Evolutionary conservation across 35 echinoderm and acorn worm genomes (phyloP), one percentile per base, ranked within the genome.

Genomic region (Apostichopus parvimensis): DNA sequence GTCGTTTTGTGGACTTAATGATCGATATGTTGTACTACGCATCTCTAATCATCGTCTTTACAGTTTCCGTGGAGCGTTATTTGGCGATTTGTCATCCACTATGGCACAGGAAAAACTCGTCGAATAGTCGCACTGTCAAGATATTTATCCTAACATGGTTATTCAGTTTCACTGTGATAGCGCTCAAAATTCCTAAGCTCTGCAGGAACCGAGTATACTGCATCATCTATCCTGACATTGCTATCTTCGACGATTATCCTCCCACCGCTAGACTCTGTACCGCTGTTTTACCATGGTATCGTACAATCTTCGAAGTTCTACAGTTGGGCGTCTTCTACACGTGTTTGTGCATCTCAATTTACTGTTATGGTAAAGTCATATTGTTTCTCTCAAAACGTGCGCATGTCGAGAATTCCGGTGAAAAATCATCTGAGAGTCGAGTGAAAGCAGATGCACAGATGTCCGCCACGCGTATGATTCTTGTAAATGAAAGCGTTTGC

Each of bases 21-120:
- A 57, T 86, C 55, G 83, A 86, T 15, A 20, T 65, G 54, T 65
- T 86, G 55, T 86, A 86, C 83, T 86, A 86, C n/a, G 83, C 55
- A 5, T 86, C 83, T 9, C 55, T 86, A 7, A 55, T 65, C 1
- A 86, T n/a, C 57, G 83, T 86, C 8, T 22, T 57, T 1, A 21
- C 56, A 9, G 20, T 86, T 14, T 86, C 83, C 0, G 9, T 86
- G 55, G 83, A 86, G 26, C 55, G 83, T 18, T 86, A 56, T 9
- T 25, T 56, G 6, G 83, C 83, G 83, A 57, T 86, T 23, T 86
- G 83, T 24, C 83, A 86, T 15, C 83, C 83, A 65, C 83, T 86
- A 6, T 5, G 8, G 5, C 83, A 86, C 55, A 57, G 65, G 55
- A 86, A 86, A 65, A 8, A 5, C n/a, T 60, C 83, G 15, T 57